These are phyloP conservation scores for Trichomalopsis sarcophagae DNA, from an alignment of 1,140 invertebrate species.

Conservation along the genomic window DNA sequence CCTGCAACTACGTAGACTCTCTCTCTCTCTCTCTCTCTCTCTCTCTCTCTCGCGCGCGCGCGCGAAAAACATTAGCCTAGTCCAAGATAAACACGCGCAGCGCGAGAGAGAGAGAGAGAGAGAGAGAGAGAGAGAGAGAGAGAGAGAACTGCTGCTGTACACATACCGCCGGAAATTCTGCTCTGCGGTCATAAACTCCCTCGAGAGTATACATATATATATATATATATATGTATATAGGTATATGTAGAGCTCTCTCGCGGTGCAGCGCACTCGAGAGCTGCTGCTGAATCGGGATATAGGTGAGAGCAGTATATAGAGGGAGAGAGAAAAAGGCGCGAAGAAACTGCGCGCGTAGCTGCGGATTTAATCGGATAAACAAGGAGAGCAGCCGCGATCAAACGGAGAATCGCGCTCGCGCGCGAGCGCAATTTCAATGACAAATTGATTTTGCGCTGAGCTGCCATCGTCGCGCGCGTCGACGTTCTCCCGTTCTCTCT, in stretches of 20 bases:
- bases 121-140: not conserved
- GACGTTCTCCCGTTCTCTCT: not conserved
- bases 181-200: constrained; percentile 35
- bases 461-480: not conserved
- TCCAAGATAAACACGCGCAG: constrained; percentile 1
- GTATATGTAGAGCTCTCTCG: too few species aligned
- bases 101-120: not conserved
- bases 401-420: not conserved
- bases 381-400: not conserved
- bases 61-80: not conserved
- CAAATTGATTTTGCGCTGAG: constrained; percentile 39
- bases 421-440: constrained; percentile 33
- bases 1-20: not conserved
- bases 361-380: constrained; percentile 19
- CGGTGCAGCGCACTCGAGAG: not conserved
- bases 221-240: too few species aligned
- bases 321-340: not conserved
- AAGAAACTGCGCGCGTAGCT: not conserved
- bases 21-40: too few species aligned
- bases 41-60: too few species aligned
- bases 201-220: not conserved
- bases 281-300: not conserved
- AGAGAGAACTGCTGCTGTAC: too few species aligned
- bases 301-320: not conserved
- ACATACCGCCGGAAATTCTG: not conserved